Evolutionary conservation across 1,140 invertebrate genomes (phyloP).

Genomic region (Platyura marginata): DNA sequence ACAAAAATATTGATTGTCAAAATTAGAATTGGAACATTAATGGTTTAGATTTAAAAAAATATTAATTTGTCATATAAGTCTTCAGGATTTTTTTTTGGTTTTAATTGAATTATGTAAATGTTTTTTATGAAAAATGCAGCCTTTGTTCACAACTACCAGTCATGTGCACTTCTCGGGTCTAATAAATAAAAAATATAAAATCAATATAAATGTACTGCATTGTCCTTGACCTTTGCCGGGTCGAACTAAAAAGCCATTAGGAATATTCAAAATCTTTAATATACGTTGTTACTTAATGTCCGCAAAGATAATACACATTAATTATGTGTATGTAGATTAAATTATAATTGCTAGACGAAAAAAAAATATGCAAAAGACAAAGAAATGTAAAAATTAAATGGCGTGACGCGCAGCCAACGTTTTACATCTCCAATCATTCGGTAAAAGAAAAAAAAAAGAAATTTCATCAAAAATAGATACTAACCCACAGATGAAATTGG

Average conservation of each 20-base stretch:
- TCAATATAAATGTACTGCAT: background rate
- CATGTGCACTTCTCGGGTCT: too few relatives aligned
- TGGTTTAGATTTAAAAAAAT: too few relatives aligned
- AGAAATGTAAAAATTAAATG: background rate
- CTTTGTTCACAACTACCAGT: too few relatives aligned
- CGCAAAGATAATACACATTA: background rate
- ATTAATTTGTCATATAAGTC: background rate
- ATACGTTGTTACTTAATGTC: background rate
- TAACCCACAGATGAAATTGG: conserved; percentile 31
- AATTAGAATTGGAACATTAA: too few relatives aligned
- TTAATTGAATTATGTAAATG: background rate
- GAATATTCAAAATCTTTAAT: background rate
- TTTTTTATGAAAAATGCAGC: background rate
- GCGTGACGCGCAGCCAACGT: background rate
- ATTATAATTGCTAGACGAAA: background rate
- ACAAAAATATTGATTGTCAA: too few relatives aligned
- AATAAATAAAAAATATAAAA: background rate
- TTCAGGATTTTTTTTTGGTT: background rate
- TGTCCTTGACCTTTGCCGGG: background rate
- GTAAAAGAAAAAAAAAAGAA: too few relatives aligned
- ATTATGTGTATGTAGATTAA: background rate
- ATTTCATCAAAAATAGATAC: conserved; percentile 6
- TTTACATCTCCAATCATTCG: too few relatives aligned
- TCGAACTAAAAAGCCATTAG: background rate
- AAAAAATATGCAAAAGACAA: background rate